A percentile compares a stretch with the other conserved stretches of the same genome.
phyloP scores from a whole-genome alignment of 92 coral and sea anemone species.

The Porites lobata region DNA sequence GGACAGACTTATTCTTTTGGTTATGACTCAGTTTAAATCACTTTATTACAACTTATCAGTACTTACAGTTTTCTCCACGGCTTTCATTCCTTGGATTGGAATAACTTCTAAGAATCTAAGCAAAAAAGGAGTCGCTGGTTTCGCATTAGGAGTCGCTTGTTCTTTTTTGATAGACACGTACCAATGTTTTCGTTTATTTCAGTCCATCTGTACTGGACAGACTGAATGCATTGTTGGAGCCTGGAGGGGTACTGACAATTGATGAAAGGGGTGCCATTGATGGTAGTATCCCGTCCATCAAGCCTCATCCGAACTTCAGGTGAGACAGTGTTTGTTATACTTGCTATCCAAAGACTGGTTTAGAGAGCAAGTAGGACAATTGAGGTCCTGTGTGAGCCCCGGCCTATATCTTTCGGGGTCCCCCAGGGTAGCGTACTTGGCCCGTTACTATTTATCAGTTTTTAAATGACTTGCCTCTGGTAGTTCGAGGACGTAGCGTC shows the following conservation, averaged over 20 bases:
- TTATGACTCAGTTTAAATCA: no score
- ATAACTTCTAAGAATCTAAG: slow-evolving; percentile 73
- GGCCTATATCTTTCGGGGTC: no score
- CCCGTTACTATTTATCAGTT: no score
- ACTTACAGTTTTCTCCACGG: slow-evolving; percentile 62
- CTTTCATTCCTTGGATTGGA: slow-evolving; percentile 77
- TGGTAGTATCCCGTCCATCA: slow-evolving; percentile 91
- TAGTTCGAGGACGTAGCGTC: no score
- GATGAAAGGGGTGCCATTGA: slow-evolving; percentile 98
- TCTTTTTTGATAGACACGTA: background rate
- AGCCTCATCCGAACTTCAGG: slow-evolving; percentile 97
- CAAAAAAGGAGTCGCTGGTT: slow-evolving; percentile 67
- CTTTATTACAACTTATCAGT: no score
- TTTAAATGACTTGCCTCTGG: no score
- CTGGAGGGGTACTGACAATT: slow-evolving; percentile 87
- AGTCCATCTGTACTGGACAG: slow-evolving; percentile 98
- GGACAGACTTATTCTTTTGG: no score
- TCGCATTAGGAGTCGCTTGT: slow-evolving; percentile 29
- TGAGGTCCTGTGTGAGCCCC: no score
- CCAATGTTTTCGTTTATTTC: slow-evolving; percentile 6
- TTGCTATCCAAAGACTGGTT: background rate
- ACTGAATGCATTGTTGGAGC: slow-evolving; percentile 93
- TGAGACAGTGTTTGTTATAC: slow-evolving; percentile 13
- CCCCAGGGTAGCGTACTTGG: no score
- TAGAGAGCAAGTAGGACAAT: no score